phyloP scores from a whole-genome alignment of 2,888 invertebrate species.

The Melolontha melolontha region DNA sequence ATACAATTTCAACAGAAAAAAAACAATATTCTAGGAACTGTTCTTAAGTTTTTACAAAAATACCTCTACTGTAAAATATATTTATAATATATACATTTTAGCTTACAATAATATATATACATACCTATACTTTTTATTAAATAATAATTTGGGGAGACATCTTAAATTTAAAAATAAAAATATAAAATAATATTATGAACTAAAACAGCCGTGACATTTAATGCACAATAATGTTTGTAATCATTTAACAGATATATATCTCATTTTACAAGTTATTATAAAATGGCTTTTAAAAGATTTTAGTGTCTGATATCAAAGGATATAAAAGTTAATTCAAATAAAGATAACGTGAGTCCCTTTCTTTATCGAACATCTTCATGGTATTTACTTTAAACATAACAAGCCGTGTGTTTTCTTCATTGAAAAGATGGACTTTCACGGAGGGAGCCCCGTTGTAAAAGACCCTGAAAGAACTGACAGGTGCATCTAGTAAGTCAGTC shows the following conservation, averaged over 20 bases:
- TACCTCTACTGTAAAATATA: constrained; percentile 44
- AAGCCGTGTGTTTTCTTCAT: constrained; percentile 26
- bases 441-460: constrained; percentile 8
- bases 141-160: constrained; percentile 21
- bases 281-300: constrained; percentile 35
- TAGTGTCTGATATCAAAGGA: constrained; percentile 36
- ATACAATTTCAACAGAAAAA: constrained; percentile 43
- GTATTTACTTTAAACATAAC: constrained; percentile 34
- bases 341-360: constrained; percentile 49
- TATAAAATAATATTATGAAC: constrained; percentile 14
- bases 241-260: constrained; percentile 1
- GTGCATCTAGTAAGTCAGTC: constrained; percentile 45
- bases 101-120: constrained; percentile 16
- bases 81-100: constrained; percentile 37
- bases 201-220: constrained; percentile 32
- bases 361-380: constrained; percentile 33
- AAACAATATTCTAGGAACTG: constrained; percentile 43
- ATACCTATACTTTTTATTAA: constrained; percentile 26
- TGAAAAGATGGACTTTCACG: constrained; percentile 26
- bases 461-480: constrained; percentile 45
- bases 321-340: constrained; percentile 32
- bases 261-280: constrained; percentile 21
- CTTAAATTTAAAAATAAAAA: constrained; percentile 12
- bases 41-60: constrained; percentile 43
- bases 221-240: constrained; percentile 27